A percentile compares a stretch with the other conserved stretches of the same genome.
These are phyloP conservation scores for Malurus melanocephalus DNA, from an alignment of 2,113 vertebrate species.

Conservation along the genomic window DNA sequence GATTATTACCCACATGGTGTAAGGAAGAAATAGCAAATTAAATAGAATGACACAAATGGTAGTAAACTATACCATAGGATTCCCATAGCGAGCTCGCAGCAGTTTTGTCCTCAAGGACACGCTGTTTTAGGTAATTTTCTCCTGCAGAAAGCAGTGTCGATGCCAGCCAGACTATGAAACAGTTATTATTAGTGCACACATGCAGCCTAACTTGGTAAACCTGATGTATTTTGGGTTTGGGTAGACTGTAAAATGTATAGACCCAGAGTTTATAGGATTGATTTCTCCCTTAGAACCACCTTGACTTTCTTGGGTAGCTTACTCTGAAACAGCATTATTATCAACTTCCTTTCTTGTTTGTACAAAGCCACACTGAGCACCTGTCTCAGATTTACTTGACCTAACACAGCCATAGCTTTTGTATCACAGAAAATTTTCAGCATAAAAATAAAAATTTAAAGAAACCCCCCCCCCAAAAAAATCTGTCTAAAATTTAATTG, in stretches of 20 bases:
- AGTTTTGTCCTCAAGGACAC: constrained; percentile 27
- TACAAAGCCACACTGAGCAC: neutral
- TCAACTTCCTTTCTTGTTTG: neutral
- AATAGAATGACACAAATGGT: constrained; percentile 24
- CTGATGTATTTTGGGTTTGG: neutral
- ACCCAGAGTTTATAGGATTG: neutral
- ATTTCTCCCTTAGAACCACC: neutral
- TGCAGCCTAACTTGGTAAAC: neutral
- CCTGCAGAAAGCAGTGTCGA: neutral
- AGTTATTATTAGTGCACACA: neutral
- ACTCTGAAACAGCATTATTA: neutral
- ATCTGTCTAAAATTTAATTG: neutral
- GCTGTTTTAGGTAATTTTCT: constrained; percentile 8
- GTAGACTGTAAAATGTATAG: neutral
- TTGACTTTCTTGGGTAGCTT: neutral
- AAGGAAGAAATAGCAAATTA: constrained; percentile 52
- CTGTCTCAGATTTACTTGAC: neutral
- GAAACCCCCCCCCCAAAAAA: too few relatives aligned
- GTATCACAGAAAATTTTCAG: neutral
- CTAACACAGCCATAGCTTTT: accelerated
- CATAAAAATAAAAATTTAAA: neutral
- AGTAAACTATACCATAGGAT: constrained; percentile 34
- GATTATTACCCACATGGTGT: constrained; percentile 45
- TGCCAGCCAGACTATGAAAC: neutral
- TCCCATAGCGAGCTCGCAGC: neutral